phyloP scores from a whole-genome alignment of 1,140 invertebrate species.

The Pogonomyrmex californicus region DNA sequence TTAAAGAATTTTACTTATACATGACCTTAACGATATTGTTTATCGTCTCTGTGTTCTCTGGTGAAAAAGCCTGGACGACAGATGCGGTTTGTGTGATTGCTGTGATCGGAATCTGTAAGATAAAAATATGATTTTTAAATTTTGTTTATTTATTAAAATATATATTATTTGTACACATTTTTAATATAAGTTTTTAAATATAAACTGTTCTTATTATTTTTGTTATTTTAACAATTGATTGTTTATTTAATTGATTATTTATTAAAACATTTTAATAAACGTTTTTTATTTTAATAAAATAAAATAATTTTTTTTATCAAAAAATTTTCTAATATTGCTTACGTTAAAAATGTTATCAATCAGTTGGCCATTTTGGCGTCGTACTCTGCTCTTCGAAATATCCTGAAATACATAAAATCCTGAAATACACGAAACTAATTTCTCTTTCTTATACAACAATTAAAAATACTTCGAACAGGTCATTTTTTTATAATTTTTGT shows the following conservation, averaged over 20 bases:
- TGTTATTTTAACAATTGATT: not conserved
- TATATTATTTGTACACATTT: not conserved
- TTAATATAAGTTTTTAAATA: not conserved
- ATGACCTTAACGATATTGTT: slow-evolving; percentile 80
- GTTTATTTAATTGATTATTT: slow-evolving; percentile 1
- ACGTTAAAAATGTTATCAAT: slow-evolving; percentile 82
- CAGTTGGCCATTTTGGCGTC: slow-evolving; percentile 58
- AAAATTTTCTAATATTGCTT: slow-evolving; percentile 58
- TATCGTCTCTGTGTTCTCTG: slow-evolving; percentile 76
- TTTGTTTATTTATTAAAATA: not conserved
- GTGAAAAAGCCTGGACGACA: slow-evolving; percentile 76
- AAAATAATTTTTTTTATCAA: too few species aligned
- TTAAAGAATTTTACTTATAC: not conserved
- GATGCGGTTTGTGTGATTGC: slow-evolving; percentile 80
- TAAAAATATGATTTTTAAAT: not conserved
- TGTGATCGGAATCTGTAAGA: slow-evolving; percentile 81
- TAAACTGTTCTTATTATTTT: too few species aligned
- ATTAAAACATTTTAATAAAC: too few species aligned
- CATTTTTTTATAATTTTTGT: not conserved
- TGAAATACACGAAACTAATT: slow-evolving; percentile 24
- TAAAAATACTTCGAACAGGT: not conserved
- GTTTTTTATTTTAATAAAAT: too few species aligned
- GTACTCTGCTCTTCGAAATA: not conserved
- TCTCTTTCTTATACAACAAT: slow-evolving; percentile 8
- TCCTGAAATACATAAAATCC: slow-evolving; percentile 50